A percentile compares a stretch with the other conserved stretches of the same genome.
phyloP scores from a whole-genome alignment of 2,888 invertebrate species.

The Lasioglossum figueresi region DNA sequence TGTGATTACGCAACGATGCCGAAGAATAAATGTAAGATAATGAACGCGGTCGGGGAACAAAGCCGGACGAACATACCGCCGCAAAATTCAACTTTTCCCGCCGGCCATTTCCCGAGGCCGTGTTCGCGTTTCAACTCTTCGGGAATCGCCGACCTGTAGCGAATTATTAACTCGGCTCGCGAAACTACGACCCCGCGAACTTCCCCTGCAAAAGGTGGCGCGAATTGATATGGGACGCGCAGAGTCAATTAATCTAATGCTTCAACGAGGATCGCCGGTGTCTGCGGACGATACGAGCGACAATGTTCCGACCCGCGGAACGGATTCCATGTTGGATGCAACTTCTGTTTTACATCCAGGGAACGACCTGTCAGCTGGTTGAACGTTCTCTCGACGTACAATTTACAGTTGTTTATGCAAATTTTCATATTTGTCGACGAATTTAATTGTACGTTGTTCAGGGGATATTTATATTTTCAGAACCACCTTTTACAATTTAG shows the following conservation, averaged over 20 bases:
- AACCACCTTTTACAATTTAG: background rate
- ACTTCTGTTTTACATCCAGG: background rate
- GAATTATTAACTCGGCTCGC: conserved; percentile 40
- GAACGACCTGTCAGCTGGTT: background rate
- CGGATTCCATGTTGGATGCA: conserved; percentile 10
- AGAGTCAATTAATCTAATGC: conserved; percentile 64
- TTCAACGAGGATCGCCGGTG: conserved; percentile 50
- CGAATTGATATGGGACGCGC: conserved; percentile 44
- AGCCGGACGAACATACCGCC: background rate
- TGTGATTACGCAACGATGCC: conserved; percentile 15
- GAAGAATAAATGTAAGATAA: conserved; percentile 32
- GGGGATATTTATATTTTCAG: background rate
- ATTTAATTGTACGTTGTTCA: background rate
- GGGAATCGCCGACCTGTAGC: conserved; percentile 9
- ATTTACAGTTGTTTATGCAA: background rate
- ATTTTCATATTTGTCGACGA: background rate
- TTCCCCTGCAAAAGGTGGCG: conserved; percentile 53
- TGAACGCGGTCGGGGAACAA: conserved; percentile 5
- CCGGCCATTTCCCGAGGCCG: background rate
- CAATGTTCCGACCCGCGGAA: conserved; percentile 35
- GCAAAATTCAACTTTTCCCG: conserved; percentile 19
- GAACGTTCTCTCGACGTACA: background rate
- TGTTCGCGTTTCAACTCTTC: conserved; percentile 4
- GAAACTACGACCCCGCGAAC: conserved; percentile 37
- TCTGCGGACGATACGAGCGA: conserved; percentile 35